phyloP scores from a whole-genome alignment of 2,113 vertebrate genomes.

The Cairina moschata region DNA sequence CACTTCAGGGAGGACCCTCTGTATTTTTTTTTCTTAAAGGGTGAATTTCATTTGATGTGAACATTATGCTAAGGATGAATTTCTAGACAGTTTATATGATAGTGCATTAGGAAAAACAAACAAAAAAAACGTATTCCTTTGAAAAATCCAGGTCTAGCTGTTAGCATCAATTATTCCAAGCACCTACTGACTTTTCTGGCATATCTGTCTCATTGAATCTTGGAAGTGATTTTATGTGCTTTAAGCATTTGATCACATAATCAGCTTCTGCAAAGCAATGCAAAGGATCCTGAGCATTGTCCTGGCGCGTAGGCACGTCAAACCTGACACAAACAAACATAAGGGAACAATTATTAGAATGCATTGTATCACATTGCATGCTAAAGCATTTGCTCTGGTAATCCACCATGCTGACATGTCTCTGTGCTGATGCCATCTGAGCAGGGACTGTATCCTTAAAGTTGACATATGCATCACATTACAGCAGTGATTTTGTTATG shows the following conservation, averaged over 20 bases:
- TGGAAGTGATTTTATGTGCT: conserved; percentile 21
- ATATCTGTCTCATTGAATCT: conserved; percentile 30
- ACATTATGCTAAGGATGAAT: conserved; percentile 51
- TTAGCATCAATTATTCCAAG: conserved; percentile 24
- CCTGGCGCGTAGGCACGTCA: conserved; percentile 32
- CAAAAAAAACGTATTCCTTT: not conserved
- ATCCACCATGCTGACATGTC: conserved; percentile 61
- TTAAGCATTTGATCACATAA: conserved; percentile 37
- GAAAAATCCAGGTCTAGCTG: conserved; percentile 46
- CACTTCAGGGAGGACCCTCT: not conserved
- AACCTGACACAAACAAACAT: conserved; percentile 50
- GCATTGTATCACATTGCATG: conserved; percentile 57
- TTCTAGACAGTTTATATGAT: conserved; percentile 22
- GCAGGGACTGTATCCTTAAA: conserved; percentile 12
- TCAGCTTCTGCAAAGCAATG: conserved; percentile 32
- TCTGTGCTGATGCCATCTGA: conserved; percentile 47
- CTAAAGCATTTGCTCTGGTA: conserved; percentile 58
- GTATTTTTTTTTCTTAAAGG: not conserved
- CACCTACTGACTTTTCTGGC: conserved; percentile 58
- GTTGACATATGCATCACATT: conserved; percentile 38
- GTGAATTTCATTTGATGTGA: conserved; percentile 59
- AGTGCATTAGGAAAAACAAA: not conserved
- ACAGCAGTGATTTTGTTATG: conserved; percentile 46
- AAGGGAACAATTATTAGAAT: conserved; percentile 56
- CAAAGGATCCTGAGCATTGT: conserved; percentile 14